A percentile compares a stretch with the other conserved stretches of the same genome.
Conservation (phyloP, 2,797 vertebrate genomes). For the Dicrostonyx torquatus region DNA sequence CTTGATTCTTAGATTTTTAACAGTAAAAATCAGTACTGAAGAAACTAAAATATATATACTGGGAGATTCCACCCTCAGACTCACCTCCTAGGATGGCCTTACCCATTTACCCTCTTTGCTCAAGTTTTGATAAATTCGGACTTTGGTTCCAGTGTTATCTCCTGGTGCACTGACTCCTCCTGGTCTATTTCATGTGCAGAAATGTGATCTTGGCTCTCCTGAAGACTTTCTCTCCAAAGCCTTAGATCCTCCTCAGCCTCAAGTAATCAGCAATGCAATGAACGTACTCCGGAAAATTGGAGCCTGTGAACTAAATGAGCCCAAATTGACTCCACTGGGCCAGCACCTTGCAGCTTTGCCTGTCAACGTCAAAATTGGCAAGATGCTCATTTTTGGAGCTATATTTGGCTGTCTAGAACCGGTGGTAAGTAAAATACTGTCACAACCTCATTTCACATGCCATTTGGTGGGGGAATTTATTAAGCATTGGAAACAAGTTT, state of each 20-base stretch:
- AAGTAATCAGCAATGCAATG: slow-evolving; percentile 97
- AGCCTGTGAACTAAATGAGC: slow-evolving; percentile 91
- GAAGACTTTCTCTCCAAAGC: slow-evolving; percentile 95
- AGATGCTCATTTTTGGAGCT: slow-evolving; percentile 99
- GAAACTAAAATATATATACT: neutral
- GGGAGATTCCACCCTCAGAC: neutral
- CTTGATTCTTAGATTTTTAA: slow-evolving; percentile 7
- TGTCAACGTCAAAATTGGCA: slow-evolving; percentile 98
- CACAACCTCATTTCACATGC: neutral
- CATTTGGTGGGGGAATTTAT: neutral
- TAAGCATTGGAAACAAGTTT: slow-evolving; percentile 26
- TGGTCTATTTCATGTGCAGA: slow-evolving; percentile 86
- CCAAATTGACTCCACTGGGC: slow-evolving; percentile 94
- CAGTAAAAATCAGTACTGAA: neutral
- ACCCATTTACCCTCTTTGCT: neutral
- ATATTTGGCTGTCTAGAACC: slow-evolving; percentile 97
- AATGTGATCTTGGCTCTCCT: slow-evolving; percentile 96
- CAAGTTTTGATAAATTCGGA: neutral
- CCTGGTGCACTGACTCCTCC: neutral
- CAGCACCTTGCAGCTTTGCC: slow-evolving; percentile 96
- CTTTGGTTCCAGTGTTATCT: neutral
- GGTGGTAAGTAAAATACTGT: slow-evolving; percentile 88
- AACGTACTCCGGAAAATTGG: slow-evolving; percentile 94
- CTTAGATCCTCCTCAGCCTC: slow-evolving; percentile 94
- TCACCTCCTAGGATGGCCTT: neutral